These are phyloP conservation scores for Avahi laniger DNA, from an alignment of 2,797 vertebrate species.

Conservation along the genomic window DNA sequence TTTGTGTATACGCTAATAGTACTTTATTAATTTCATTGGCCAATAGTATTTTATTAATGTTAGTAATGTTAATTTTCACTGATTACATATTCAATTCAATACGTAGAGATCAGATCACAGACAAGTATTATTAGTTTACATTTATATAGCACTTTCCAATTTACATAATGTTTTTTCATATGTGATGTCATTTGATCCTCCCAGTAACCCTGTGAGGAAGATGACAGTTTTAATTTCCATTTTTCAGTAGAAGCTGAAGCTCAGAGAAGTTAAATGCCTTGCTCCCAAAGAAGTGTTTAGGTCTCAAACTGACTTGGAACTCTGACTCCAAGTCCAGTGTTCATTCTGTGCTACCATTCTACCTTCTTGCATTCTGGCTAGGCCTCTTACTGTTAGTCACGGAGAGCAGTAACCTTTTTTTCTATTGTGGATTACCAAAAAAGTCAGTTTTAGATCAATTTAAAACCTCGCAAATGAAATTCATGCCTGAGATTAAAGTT, in stretches of 20 bases:
- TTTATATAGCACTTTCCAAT: neutral
- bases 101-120: neutral
- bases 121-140: neutral
- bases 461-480: conserved; percentile 39
- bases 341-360: neutral
- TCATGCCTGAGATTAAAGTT: neutral
- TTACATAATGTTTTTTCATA: neutral
- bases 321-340: neutral
- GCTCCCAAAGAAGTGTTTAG: neutral
- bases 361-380: neutral
- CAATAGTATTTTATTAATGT: neutral
- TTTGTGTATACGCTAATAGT: neutral
- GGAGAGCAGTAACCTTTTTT: neutral
- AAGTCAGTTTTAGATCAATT: neutral
- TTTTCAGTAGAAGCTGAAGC: neutral
- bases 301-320: neutral
- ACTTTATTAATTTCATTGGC: neutral
- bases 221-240: neutral
- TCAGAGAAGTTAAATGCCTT: neutral
- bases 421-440: neutral
- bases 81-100: neutral
- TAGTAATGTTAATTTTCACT: neutral
- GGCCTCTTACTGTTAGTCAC: neutral
- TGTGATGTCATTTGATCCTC: neutral
- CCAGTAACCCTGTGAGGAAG: neutral